A percentile compares a stretch with the other conserved stretches of the same genome.
Conservation (phyloP, 2,113 vertebrate genomes). For the Thamnaconus septentrionalis region DNA sequence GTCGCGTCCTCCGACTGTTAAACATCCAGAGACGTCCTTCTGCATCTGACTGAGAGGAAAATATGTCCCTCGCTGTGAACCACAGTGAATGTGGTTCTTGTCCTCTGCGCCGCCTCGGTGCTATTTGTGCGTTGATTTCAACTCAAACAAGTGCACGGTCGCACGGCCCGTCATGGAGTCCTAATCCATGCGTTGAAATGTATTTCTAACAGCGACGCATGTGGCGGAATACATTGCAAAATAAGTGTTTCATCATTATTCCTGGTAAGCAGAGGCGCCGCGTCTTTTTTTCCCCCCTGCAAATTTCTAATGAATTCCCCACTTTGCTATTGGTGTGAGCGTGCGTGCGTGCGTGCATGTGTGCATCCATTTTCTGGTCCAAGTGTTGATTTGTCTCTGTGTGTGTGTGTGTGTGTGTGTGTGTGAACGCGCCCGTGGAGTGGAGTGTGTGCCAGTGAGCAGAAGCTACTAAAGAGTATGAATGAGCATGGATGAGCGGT, state of each 20-base stretch:
- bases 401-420: neutral
- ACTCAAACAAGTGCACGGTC: too few species aligned
- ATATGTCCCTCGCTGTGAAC: too few species aligned
- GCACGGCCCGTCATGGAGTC: too few species aligned
- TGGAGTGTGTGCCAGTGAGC: constrained; percentile 13
- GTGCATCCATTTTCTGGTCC: neutral
- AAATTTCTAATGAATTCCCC: constrained; percentile 47
- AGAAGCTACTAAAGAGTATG: constrained; percentile 55
- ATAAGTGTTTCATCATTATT: neutral
- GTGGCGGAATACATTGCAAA: neutral
- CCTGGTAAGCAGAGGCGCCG: neutral
- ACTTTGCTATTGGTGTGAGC: constrained; percentile 1
- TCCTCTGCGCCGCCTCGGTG: too few species aligned
- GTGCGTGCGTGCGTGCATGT: constrained; percentile 2
- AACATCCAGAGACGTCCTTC: too few species aligned
- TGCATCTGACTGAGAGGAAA: too few species aligned
- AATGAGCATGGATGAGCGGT: constrained; percentile 57
- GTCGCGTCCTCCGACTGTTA: too few species aligned
- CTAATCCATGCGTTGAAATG: neutral
- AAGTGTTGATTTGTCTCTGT: constrained; percentile 13
- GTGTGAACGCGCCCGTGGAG: neutral
- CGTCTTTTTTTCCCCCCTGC: constrained; percentile 9
- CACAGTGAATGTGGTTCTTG: too few species aligned
- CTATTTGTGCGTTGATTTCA: too few species aligned
- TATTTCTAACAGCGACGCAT: neutral